Conservation (phyloP, 2,797 vertebrate genomes). For the Aythya fuligula region DNA sequence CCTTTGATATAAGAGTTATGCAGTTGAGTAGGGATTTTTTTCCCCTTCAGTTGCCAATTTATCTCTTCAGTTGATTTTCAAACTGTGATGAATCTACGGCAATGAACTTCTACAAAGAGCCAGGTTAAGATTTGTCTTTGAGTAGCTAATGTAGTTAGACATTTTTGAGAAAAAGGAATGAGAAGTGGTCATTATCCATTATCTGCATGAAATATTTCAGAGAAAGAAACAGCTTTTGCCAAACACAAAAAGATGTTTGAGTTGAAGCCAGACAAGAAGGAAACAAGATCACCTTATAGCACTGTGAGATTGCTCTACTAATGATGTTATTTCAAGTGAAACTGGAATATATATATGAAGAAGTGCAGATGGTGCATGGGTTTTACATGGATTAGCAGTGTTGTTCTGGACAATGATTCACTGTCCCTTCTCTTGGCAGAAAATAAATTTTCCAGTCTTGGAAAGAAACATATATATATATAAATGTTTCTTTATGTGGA, state of each 20-base stretch:
- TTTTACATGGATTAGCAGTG: conserved; percentile 56
- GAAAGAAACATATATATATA: not conserved
- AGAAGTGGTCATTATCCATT: conserved; percentile 83
- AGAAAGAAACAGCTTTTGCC: conserved; percentile 74
- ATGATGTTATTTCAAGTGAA: conserved; percentile 70
- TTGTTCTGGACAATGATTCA: conserved; percentile 69
- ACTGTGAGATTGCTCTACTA: conserved; percentile 44
- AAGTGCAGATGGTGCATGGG: conserved; percentile 61
- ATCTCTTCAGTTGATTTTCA: conserved; percentile 47
- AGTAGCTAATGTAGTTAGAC: conserved; percentile 79
- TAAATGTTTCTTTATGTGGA: conserved; percentile 37
- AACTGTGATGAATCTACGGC: conserved; percentile 57
- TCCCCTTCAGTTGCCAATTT: conserved; percentile 16
- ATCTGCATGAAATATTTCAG: conserved; percentile 80
- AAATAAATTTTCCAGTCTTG: conserved; percentile 64
- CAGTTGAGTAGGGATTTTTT: not conserved
- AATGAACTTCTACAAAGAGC: conserved; percentile 65
- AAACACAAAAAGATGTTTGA: conserved; percentile 77
- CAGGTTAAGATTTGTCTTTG: conserved; percentile 72
- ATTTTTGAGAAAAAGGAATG: conserved; percentile 76
- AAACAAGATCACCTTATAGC: conserved; percentile 75
- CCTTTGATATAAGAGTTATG: not conserved
- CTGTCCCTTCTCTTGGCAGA: conserved; percentile 67
- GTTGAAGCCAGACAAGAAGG: conserved; percentile 74
- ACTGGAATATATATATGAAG: conserved; percentile 62